A percentile compares a stretch with the other conserved stretches of the same genome.
Conservation (phyloP, 2,888 invertebrate species). For the Melanostoma scalare region DNA sequence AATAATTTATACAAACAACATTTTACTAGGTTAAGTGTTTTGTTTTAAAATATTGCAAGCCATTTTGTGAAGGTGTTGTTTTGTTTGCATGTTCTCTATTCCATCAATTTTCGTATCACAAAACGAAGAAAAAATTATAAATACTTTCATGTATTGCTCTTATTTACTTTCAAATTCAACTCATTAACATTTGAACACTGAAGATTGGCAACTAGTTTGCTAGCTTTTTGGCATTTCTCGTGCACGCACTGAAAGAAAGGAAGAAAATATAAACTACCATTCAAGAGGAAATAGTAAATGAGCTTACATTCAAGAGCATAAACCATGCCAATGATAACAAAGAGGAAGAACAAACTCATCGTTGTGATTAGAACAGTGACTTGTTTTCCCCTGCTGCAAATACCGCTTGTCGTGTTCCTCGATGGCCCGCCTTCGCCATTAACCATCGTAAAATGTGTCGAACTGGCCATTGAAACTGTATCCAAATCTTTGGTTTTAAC, state of each 20-base stretch:
- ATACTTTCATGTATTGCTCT: constrained; percentile 53
- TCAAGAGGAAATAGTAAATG: too few relatives aligned
- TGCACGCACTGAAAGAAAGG: constrained; percentile 83
- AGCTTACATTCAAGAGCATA: constrained; percentile 93
- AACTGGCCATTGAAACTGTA: constrained; percentile 90
- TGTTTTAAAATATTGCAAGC: constrained; percentile 30
- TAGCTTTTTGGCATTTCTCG: constrained; percentile 81
- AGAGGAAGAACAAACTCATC: constrained; percentile 91
- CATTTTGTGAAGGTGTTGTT: constrained; percentile 29
- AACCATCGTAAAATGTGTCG: constrained; percentile 93
- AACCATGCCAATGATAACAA: constrained; percentile 91
- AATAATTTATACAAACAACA: constrained; percentile 56
- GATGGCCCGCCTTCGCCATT: constrained; percentile 87
- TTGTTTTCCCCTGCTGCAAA: constrained; percentile 90
- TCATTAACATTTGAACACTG: not conserved
- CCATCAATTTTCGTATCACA: not conserved
- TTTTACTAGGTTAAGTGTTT: constrained; percentile 38
- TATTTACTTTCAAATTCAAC: constrained; percentile 25
- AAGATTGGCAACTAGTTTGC: constrained; percentile 63
- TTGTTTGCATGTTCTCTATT: constrained; percentile 18
- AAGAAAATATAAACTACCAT: constrained; percentile 22
- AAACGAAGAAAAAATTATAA: constrained; percentile 32
- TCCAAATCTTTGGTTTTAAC: constrained; percentile 84
- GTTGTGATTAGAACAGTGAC: constrained; percentile 91
- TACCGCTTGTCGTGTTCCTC: constrained; percentile 86